These are phyloP conservation scores for Conus ventricosus DNA, from an alignment of 1,140 invertebrate genomes.

Conservation along the genomic window DNA sequence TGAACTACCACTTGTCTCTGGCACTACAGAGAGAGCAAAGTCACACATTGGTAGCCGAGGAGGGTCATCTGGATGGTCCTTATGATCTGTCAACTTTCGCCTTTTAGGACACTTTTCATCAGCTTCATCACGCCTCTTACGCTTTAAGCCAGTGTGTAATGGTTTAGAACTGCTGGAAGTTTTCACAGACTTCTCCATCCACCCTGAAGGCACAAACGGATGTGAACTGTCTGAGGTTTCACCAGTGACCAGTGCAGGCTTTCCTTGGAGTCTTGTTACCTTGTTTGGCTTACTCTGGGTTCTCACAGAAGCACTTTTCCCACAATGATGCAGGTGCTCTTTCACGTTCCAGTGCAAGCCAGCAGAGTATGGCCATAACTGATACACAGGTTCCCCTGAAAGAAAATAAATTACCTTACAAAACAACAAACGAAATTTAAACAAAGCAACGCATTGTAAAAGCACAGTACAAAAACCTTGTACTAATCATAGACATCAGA, in stretches of 20 bases:
- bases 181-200: too few relatives aligned
- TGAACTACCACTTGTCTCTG: background rate
- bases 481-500: too few relatives aligned
- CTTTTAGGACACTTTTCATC: background rate
- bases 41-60: background rate
- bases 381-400: conserved; percentile 21
- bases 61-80: background rate
- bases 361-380: conserved; percentile 23
- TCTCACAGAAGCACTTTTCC: background rate
- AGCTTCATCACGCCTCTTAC: background rate
- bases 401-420: background rate
- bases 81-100: background rate
- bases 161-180: too few relatives aligned
- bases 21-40: background rate
- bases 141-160: background rate
- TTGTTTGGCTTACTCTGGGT: background rate
- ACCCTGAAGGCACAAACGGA: too few relatives aligned
- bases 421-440: background rate
- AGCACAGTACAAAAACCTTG: too few relatives aligned
- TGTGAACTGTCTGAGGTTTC: background rate
- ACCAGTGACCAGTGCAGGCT: background rate
- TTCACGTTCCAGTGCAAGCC: background rate
- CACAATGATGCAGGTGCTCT: background rate
- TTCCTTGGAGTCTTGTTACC: background rate
- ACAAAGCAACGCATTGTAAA: background rate